Base-by-base conservation (phyloP, 2,888 invertebrate species). In the Lagria hirta region DNA sequence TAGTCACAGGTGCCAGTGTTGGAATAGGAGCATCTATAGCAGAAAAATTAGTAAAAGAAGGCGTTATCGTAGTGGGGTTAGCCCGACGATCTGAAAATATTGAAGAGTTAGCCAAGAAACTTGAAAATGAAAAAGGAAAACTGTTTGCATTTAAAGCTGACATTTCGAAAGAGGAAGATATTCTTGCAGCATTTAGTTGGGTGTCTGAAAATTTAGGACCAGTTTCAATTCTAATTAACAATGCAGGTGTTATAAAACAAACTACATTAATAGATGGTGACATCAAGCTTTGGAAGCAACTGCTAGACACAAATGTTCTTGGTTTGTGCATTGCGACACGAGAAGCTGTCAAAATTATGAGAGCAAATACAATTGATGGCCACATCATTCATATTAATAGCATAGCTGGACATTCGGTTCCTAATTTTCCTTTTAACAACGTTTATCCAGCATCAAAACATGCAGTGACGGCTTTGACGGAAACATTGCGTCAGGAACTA, bases 1-100 rank as follows among this genome's bases (percentile, higher is more conserved):
- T 83, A 8, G 80, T 83, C 29, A 82, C 82, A 0, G 83, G 83
- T 1, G 81, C 80, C 4, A 81, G 81, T 61, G 72, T 75, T 0
- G 83, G 82, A 3, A 82, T 83, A 38, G 83, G 79, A 8, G 74
- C 73, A 2, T 74, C 73, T 3, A 69, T 76, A 24, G 67, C 68
- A 3, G 57, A 64, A 49, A 69, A 72, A 41, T 63, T 80, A 20
- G 69, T 73, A 1, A 63, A 69, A 26, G 65, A 70, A 4, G 82
- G 80, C 1, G 24, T 7, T 24, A 6, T 18, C 3, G 60, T 59
- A 2, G 58, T 57, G 4, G 60, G 60, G 2, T 16, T 59, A 10
- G 58, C 56, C 14, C 54, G 58, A 44, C 48, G 58, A 27, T 46
- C 28, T n/a, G 56, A 59, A 36, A 36, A 28, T 24, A 38, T 60